phyloP scores from a whole-genome alignment of 2,113 vertebrate genomes.

The Gymnorhina tibicen region DNA sequence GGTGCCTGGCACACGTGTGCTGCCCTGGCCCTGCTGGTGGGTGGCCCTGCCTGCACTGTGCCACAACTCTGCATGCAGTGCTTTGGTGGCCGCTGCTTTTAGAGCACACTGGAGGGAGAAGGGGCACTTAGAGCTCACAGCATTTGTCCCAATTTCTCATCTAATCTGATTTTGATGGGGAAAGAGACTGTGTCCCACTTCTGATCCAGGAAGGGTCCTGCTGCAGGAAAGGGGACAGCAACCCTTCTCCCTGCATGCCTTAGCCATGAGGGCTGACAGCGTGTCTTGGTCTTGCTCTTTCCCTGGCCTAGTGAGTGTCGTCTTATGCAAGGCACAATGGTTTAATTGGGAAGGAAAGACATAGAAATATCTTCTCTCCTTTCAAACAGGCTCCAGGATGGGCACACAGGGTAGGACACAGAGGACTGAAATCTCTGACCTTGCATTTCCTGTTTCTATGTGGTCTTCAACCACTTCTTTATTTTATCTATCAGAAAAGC shows the following conservation, averaged over 20 bases:
- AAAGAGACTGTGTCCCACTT: background rate
- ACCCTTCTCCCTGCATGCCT: background rate
- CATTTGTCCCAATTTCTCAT: background rate
- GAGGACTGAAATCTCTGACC: background rate
- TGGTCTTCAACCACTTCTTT: background rate
- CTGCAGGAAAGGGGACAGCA: background rate
- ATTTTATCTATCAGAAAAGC: background rate
- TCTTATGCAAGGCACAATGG: background rate
- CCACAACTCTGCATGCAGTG: accelerated
- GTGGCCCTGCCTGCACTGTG: background rate
- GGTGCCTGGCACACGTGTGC: accelerated
- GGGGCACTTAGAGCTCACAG: background rate
- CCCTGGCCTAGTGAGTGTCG: background rate
- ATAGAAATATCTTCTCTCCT: background rate
- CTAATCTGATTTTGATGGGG: background rate
- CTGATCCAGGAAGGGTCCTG: background rate
- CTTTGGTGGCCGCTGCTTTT: background rate
- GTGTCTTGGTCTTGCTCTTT: background rate
- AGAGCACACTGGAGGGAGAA: background rate
- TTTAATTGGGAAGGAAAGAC: background rate
- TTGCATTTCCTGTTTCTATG: background rate
- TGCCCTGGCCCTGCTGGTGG: background rate
- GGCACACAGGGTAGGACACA: background rate
- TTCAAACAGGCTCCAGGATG: background rate
- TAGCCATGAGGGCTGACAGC: background rate